Conservation (phyloP, 2,797 vertebrate genomes). For the Sphenopsis melanotis region DNA sequence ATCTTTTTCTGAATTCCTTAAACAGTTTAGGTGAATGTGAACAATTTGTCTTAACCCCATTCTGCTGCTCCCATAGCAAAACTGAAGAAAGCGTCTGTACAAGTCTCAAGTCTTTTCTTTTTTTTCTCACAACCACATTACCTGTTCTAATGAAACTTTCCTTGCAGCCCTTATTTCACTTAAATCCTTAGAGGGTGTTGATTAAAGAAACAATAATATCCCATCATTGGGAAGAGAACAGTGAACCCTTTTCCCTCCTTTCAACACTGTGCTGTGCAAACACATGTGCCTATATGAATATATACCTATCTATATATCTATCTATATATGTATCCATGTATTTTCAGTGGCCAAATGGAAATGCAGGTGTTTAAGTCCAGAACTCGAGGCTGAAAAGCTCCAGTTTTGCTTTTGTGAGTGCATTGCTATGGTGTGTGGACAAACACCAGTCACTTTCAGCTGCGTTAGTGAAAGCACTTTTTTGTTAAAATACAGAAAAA, state of each 20-base stretch:
- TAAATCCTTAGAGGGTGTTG: not conserved
- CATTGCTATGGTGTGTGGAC: not conserved
- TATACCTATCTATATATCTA: too few species aligned
- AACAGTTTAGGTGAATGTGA: not conserved
- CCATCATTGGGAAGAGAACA: not conserved
- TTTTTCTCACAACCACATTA: not conserved
- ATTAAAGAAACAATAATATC: not conserved
- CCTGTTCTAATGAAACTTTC: not conserved
- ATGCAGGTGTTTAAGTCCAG: not conserved
- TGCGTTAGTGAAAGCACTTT: not conserved
- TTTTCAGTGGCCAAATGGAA: not conserved
- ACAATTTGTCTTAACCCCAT: not conserved
- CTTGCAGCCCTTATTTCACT: not conserved
- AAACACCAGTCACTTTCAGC: not conserved
- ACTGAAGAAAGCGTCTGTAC: not conserved
- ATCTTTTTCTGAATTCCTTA: not conserved
- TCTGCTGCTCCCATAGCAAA: not conserved
- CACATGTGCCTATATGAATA: rapidly evolving
- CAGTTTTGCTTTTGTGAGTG: not conserved
- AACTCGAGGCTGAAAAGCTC: not conserved
- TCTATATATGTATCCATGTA: rapidly evolving
- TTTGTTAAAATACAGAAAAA: not conserved
- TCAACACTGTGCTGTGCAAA: not conserved
- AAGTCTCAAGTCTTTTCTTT: not conserved
- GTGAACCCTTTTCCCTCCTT: not conserved